Base-by-base conservation (phyloP, 2,797 vertebrate genomes). In the Antrozous pallidus region DNA sequence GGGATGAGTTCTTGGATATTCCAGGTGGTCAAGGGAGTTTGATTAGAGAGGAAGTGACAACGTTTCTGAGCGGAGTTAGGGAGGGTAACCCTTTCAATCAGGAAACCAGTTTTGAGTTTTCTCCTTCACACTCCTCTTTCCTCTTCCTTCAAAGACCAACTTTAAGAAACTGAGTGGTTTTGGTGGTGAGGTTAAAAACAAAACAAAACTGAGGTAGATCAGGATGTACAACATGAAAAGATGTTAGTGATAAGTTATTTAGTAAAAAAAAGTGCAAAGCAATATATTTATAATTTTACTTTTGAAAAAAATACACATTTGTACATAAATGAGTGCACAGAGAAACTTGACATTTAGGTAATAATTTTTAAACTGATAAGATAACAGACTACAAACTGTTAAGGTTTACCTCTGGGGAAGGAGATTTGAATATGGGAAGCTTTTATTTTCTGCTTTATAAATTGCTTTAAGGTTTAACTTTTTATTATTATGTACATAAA, bases 401-500 rank as follows among this genome's bases (percentile, higher is more conserved):
- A 67, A 65, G 78, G 6, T 90, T 89, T 67, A 58, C 26, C 54
- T 87, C 13, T 78, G 28, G 10, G 38, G 54, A 91, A 42, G 49
- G 42, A 75, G 28, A 31, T 6, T 56, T 47, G 9, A 18, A 0
- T 31, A 36, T 47, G 20, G 36, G 8, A 75, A 49, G 40, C 13
- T 88, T 91, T 77, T n/a, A 74, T 88, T 81, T 93, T 80, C 83
- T 93, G 26, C n/a, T 42, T 74, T 63, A 45, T 5, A 78, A 58
- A 45, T 77, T n/a, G 24, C 24, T 73, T 67, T 88, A 74, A 8
- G 5, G 3, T n/a, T 81, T 88, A 14, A 13, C 26, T 9, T 80
- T 77, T 86, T 77, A 42, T 61, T 63, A 63, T 1, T 12, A 33
- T 69, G 3, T 31, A 74, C 2, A 61, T 77, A 81, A 36, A 69